Percentiles rank a stretch among this genome's conserved stretches.
These are phyloP conservation scores for Trichonephila clavipes DNA, from an alignment of 1,140 invertebrate genomes.

Conservation along the genomic window DNA sequence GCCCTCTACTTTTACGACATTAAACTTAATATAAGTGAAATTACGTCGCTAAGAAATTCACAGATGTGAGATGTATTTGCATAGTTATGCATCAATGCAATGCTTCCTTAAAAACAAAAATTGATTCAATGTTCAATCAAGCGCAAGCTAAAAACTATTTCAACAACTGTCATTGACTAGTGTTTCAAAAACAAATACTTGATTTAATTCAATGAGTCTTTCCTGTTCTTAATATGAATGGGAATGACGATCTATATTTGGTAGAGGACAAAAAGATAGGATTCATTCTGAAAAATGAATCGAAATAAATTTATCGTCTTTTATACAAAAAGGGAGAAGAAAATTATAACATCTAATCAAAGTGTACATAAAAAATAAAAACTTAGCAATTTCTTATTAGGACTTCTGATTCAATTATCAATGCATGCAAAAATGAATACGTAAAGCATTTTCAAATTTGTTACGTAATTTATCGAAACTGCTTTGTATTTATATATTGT, in stretches of 20 bases:
- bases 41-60: not conserved
- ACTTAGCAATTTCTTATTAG: slow-evolving; percentile 31
- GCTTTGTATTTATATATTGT: not conserved
- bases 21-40: not conserved
- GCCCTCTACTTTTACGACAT: not conserved
- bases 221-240: too few species aligned
- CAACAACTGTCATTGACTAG: not conserved
- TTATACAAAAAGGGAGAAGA: not conserved
- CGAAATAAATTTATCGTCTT: not conserved
- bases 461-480: not conserved
- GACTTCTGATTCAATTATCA: not conserved
- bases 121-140: not conserved
- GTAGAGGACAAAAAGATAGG: not conserved
- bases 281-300: not conserved
- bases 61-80: not conserved
- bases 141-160: not conserved
- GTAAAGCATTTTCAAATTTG: slow-evolving; percentile 12
- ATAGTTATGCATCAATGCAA: not conserved
- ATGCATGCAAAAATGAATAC: not conserved
- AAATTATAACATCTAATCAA: not conserved
- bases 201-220: too few species aligned
- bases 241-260: not conserved
- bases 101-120: not conserved
- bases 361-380: not conserved
- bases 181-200: too few species aligned